phyloP scores from a whole-genome alignment of 2,113 vertebrate genomes.

The Engystomops pustulosus region DNA sequence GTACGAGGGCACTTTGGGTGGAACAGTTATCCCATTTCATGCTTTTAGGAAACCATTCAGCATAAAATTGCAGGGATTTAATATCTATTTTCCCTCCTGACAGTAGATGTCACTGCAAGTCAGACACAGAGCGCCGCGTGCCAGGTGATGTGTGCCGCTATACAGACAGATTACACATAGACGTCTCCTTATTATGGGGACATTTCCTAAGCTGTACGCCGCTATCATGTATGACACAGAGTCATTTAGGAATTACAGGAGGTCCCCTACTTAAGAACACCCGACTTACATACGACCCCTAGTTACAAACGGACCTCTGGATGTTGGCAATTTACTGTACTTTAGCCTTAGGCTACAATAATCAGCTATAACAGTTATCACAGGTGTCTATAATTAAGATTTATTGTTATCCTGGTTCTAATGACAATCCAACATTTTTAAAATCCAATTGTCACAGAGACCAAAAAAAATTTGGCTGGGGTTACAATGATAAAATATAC shows the following conservation, averaged over 20 bases:
- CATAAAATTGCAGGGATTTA: conserved; percentile 48
- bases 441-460: too few relatives aligned
- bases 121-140: neutral
- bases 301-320: too few relatives aligned
- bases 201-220: neutral
- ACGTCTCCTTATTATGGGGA: neutral
- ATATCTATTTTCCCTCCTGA: neutral
- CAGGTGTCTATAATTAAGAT: too few relatives aligned
- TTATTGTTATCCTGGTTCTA: too few relatives aligned
- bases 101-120: conserved; percentile 50
- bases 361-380: too few relatives aligned
- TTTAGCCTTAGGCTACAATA: too few relatives aligned
- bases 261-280: too few relatives aligned
- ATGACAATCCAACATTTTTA: too few relatives aligned
- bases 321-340: too few relatives aligned
- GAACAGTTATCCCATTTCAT: conserved; percentile 55
- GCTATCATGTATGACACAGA: neutral
- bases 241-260: neutral
- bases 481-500: too few relatives aligned
- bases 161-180: neutral
- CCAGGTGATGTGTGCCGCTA: neutral
- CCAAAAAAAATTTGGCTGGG: too few relatives aligned
- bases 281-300: too few relatives aligned
- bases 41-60: conserved; percentile 37
- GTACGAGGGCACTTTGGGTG: conserved; percentile 22